Conservation (phyloP, 2,888 invertebrate species). For the Drosophila flavopinicola region DNA sequence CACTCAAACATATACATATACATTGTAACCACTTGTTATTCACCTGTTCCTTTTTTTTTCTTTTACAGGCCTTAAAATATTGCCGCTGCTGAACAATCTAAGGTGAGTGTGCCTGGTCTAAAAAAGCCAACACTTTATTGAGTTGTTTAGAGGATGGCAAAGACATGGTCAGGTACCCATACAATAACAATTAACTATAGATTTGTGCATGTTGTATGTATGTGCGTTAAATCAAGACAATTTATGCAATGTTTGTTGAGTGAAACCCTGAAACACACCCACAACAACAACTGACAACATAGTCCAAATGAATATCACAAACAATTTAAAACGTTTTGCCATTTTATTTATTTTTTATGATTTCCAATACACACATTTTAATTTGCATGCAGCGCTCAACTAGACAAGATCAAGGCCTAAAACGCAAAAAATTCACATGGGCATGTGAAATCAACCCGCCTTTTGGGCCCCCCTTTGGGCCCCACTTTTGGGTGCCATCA, state of each 20-base stretch:
- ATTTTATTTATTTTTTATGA: conserved; percentile 24
- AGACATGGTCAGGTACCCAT: conserved; percentile 20
- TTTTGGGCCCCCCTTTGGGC: neutral
- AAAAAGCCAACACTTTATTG: neutral
- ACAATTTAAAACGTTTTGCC: conserved; percentile 63
- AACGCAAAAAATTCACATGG: conserved; percentile 41
- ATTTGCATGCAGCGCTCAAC: conserved; percentile 57
- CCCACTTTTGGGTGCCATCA: conserved; percentile 19
- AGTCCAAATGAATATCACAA: conserved; percentile 68
- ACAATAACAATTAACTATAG: conserved; percentile 16
- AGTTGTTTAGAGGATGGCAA: neutral
- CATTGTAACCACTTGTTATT: conserved; percentile 29
- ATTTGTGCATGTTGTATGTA: conserved; percentile 17
- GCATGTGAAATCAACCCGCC: conserved; percentile 23
- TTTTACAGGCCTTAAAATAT: conserved; percentile 93
- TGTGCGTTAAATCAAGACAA: conserved; percentile 43
- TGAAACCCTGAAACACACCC: conserved; percentile 74
- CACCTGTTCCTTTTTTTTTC: conserved; percentile 41
- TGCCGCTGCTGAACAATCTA: conserved; percentile 93
- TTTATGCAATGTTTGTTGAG: conserved; percentile 47
- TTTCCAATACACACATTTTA: conserved; percentile 27
- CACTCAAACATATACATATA: conserved; percentile 9
- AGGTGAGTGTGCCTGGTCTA: conserved; percentile 87
- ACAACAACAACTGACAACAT: conserved; percentile 34
- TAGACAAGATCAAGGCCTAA: conserved; percentile 66